These are phyloP conservation scores for Lacanobia wlatinum DNA, from an alignment of 2,888 invertebrate species.

Conservation along the genomic window DNA sequence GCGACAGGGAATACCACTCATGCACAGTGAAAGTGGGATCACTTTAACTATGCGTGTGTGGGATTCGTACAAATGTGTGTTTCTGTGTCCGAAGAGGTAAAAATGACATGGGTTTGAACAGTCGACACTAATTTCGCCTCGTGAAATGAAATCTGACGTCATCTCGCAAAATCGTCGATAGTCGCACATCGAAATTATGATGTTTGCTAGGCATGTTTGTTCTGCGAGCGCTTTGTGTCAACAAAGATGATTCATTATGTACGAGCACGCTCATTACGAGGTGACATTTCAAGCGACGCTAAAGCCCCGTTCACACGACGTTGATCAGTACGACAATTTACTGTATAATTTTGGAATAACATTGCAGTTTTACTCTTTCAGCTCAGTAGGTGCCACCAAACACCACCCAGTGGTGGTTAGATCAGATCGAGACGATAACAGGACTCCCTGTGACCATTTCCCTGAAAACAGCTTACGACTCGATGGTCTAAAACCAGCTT, in stretches of 20 bases:
- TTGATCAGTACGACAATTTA: no score
- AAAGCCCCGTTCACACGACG: neutral
- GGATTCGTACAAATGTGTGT: neutral
- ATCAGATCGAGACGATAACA: neutral
- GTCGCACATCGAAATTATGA: conserved; percentile 50
- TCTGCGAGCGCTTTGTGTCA: conserved; percentile 65
- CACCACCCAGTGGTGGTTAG: neutral
- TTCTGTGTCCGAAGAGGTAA: neutral
- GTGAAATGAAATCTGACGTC: conserved; percentile 33
- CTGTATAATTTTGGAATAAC: neutral
- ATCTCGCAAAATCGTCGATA: conserved; percentile 35
- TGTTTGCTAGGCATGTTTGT: conserved; percentile 62
- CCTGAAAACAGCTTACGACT: neutral
- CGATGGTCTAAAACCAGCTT: neutral
- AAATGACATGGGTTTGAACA: neutral
- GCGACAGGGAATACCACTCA: no score
- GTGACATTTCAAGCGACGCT: conserved; percentile 54
- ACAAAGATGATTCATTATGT: conserved; percentile 75
- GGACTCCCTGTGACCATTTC: neutral
- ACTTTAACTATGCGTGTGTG: no score
- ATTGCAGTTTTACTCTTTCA: no score
- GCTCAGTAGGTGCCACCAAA: no score
- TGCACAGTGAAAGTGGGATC: neutral
- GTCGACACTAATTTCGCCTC: neutral
- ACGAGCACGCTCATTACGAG: conserved; percentile 72